These are phyloP conservation scores for Clarias pachynema DNA, from an alignment of 2,797 vertebrate species.

Conservation along the genomic window DNA sequence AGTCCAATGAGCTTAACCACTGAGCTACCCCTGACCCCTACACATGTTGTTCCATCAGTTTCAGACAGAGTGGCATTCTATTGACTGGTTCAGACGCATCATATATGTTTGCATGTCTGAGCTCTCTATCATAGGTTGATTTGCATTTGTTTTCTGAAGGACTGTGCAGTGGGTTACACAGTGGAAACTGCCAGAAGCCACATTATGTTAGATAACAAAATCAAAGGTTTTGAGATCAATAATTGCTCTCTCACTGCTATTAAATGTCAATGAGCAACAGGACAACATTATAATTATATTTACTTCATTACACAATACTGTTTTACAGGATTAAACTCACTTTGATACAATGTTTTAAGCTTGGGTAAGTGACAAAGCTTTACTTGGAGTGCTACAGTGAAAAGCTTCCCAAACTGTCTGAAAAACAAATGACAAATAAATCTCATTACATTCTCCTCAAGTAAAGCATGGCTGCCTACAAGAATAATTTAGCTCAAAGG, in stretches of 20 bases:
- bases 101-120: constrained; percentile 17
- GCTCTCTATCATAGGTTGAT: constrained; percentile 42
- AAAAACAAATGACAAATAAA: constrained; percentile 1
- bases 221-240: constrained; percentile 57
- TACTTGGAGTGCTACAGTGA: not conserved
- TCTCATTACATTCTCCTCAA: constrained; percentile 16
- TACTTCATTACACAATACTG: not conserved
- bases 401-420: not conserved
- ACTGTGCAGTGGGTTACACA: constrained; percentile 35
- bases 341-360: not conserved
- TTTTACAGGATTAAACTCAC: not conserved
- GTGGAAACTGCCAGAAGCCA: constrained; percentile 55
- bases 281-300: constrained; percentile 50
- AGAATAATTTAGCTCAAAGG: constrained; percentile 16
- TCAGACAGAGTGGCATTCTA: constrained; percentile 34
- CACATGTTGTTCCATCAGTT: constrained; percentile 25
- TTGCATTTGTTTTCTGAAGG: constrained; percentile 41
- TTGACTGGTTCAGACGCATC: constrained; percentile 24
- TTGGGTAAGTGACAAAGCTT: constrained; percentile 8
- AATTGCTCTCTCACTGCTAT: constrained; percentile 29
- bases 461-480: not conserved
- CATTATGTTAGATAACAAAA: constrained; percentile 59
- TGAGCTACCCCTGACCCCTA: not conserved
- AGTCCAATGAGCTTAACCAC: too few species aligned
- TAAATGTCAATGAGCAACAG: constrained; percentile 36